phyloP scores from a whole-genome alignment of 2,797 vertebrate genomes.

The Argya squamiceps region DNA sequence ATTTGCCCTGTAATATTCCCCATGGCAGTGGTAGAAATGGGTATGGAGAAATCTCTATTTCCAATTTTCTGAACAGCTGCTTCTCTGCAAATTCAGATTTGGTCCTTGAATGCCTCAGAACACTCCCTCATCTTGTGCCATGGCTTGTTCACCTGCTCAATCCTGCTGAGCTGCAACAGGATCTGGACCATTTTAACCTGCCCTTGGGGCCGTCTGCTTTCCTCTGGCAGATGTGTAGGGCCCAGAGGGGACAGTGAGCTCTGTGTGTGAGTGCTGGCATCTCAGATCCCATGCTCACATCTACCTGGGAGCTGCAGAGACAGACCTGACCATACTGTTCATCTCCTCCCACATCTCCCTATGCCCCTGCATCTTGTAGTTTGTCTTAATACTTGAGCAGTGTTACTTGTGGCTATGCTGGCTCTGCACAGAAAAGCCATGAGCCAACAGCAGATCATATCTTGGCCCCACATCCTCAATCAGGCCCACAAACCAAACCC shows the following conservation, averaged over 20 bases:
- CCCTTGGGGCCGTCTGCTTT: background rate
- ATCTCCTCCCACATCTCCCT: accelerated
- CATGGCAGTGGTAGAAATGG: background rate
- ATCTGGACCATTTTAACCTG: background rate
- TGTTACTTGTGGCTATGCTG: background rate
- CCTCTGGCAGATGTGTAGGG: background rate
- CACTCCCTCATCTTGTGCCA: background rate
- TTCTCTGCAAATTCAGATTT: background rate
- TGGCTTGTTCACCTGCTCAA: background rate
- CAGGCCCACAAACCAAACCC: background rate
- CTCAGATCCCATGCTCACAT: background rate
- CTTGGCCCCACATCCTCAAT: background rate
- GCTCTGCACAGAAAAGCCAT: background rate
- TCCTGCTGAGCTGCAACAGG: background rate
- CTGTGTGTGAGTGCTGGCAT: background rate
- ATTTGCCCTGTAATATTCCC: background rate
- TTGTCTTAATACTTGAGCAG: background rate
- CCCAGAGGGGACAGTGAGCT: accelerated
- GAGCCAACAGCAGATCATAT: background rate
- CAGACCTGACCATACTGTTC: accelerated
- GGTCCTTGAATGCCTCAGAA: background rate
- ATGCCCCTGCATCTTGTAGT: background rate
- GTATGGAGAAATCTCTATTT: background rate
- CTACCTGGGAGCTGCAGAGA: background rate
- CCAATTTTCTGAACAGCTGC: background rate